Base-by-base conservation (phyloP, 2,888 invertebrate species). In the Invenusta paracnida region DNA sequence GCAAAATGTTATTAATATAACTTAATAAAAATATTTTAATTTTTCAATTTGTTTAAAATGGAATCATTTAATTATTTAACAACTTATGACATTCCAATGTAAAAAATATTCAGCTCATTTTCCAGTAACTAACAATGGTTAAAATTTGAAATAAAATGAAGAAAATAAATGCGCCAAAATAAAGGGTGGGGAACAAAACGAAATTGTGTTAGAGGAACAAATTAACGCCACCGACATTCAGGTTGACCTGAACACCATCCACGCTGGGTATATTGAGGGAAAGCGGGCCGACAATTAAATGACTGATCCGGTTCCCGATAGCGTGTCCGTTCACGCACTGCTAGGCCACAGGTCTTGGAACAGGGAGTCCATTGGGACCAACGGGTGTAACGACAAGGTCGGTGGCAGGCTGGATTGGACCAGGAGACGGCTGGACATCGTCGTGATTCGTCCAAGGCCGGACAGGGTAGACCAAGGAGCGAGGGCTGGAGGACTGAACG, bases 291-390 rank as follows among this genome's bases (percentile, higher is more conserved):
- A 48, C 83, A 83, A 30, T 83, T 30, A 31, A 1, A 67, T 67
- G 5, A 5, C 5, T 17, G 5, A 11, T 17, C 48, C 5, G 11
- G 5, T 5, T 5, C 48, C 17, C 48, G 48, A 48, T 48, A 48
- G 48, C 48, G 48, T 48, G 48, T 48, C 11, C 48, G 48, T 17
- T 48, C 11, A 11, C 48, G 5, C 11, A 48, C 17, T 11, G 11
- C 48, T 17, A 48, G 17, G 5, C 48, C 48, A 48, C 83, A 83
- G 83, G 30, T 48, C 11, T 30, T 48, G 25, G 2, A 17, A 30
- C 83, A 83, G 48, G 83, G 27, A 17, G 25, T 83, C 83, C 83
- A 83, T 13, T 30, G 30, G 25, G 83, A 83, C 83, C 83, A 83
- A 1, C 1, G 13, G 31, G 30, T 31, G 31, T 83, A 83, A 1